Evolutionary conservation across 2,113 vertebrate genomes (phyloP), one percentile per base, ranked within the genome.

Genomic region (Chrysemys picta): DNA sequence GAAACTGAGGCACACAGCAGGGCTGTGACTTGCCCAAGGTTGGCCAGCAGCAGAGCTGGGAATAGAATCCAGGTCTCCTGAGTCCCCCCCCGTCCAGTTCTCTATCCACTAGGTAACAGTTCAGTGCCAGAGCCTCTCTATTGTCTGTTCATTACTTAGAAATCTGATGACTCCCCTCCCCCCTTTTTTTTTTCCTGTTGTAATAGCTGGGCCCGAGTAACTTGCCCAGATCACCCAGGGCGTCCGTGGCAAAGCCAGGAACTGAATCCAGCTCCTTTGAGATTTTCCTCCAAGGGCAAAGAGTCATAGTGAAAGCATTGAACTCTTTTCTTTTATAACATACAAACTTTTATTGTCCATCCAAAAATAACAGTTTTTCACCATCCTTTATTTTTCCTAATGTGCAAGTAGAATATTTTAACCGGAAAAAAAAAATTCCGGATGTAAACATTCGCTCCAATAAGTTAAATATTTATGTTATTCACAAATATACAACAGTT

Each of bases 261-360:
- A 45, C 10, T 2, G 5, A 75, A 45, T 45, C 38, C 24, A 76
- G 5, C 22, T 45, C 38, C 38, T 45, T 27, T 27, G 12, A 25
- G 10, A 13, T 42, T 27, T 45, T 45, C 75, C 22, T 27, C 24
- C 10, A 8, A 76, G 75, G 75, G 75, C 5, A 5, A 76, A 76
- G 42, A 11, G 22, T 47, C 42, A 47, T 12, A 47, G 42, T 47
- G 75, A 76, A 76, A 76, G 42, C 75, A 76, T 11, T 2, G 6
- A 47, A 76, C 49, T 52, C 14, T 45, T 47, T 4, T 54, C 27
- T 81, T 82, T 76, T 76, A 45, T 45, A 45, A 82, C 49, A 82
- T 89, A 82, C 22, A 72, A 53, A 45, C 31, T 22, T 89, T 89
- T 89, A 89, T 82, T 89, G 52, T 3, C 80, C 49, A 47, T 50